These are phyloP conservation scores for Artemia sinica DNA, from an alignment of 2,888 invertebrate species.

Conservation along the genomic window DNA sequence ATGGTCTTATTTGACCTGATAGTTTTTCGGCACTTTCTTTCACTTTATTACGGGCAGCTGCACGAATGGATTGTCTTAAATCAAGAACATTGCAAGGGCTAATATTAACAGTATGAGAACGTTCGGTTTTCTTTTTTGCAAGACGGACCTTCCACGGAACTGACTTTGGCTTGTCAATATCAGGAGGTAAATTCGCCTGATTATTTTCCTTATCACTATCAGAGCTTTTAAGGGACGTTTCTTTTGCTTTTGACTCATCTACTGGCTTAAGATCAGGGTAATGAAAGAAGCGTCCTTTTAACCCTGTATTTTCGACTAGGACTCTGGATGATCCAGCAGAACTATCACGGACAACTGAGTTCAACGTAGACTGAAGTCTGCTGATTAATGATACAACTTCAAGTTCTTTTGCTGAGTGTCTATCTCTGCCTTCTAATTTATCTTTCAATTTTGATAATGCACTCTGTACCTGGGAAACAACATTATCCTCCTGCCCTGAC, in stretches of 20 bases:
- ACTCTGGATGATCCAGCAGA: slow-evolving; percentile 28
- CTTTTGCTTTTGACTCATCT: neutral
- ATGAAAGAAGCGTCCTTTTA: slow-evolving; percentile 26
- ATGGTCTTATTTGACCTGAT: slow-evolving; percentile 15
- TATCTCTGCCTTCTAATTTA: slow-evolving; percentile 43
- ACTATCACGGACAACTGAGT: slow-evolving; percentile 31
- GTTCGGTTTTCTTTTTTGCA: slow-evolving; percentile 35
- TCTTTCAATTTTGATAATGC: slow-evolving; percentile 55
- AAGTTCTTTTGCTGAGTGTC: slow-evolving; percentile 38
- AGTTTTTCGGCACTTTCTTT: slow-evolving; percentile 14
- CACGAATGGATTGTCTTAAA: slow-evolving; percentile 18
- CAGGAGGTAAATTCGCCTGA: neutral
- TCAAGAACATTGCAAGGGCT: slow-evolving; percentile 35
- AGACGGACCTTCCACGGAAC: slow-evolving; percentile 29
- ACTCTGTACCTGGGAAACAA: slow-evolving; percentile 55
- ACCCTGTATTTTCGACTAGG: slow-evolving; percentile 19
- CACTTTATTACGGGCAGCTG: slow-evolving; percentile 17
- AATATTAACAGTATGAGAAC: slow-evolving; percentile 62
- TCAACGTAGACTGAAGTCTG: slow-evolving; percentile 43
- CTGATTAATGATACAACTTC: slow-evolving; percentile 51
- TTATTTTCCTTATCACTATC: slow-evolving; percentile 7
- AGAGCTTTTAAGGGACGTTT: neutral
- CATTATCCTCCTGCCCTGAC: slow-evolving; percentile 33
- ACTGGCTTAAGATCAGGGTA: slow-evolving; percentile 38
- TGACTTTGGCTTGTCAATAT: slow-evolving; percentile 19